phyloP scores from a whole-genome alignment of 2,113 vertebrate genomes.

The Pachyramphus minor region DNA sequence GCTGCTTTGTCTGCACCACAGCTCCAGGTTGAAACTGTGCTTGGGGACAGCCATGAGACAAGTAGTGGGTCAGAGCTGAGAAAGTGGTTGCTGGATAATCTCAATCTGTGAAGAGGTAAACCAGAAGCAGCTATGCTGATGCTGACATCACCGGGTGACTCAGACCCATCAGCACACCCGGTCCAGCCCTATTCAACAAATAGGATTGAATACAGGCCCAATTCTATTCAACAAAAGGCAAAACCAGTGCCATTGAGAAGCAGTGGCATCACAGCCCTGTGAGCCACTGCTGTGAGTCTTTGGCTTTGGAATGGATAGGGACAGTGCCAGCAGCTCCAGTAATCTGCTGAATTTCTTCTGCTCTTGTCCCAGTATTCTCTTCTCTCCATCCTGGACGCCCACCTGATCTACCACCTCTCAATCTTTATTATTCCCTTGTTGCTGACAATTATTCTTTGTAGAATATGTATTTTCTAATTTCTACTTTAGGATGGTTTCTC shows the following conservation, averaged over 20 bases:
- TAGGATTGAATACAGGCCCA: too few species aligned
- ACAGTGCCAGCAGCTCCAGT: background rate
- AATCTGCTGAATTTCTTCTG: background rate
- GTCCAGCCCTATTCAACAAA: background rate
- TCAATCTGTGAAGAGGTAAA: background rate
- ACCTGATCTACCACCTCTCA: rapidly evolving
- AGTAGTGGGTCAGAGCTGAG: background rate
- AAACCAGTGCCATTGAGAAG: background rate
- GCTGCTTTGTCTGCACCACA: background rate
- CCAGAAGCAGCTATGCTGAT: background rate
- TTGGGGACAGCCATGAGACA: background rate
- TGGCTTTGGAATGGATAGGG: background rate
- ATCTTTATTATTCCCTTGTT: background rate
- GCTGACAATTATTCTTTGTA: background rate
- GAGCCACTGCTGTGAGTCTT: background rate
- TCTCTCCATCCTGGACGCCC: background rate
- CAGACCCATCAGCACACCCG: background rate
- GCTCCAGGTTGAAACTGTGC: rapidly evolving
- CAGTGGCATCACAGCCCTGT: rapidly evolving
- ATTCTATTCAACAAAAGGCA: background rate
- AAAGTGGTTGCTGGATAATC: background rate
- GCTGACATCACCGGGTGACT: background rate
- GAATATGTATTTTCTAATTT: background rate
- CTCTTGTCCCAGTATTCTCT: background rate
- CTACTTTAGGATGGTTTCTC: background rate